These are phyloP conservation scores for Alosa sapidissima DNA, from an alignment of 2,797 vertebrate genomes.

Conservation along the genomic window DNA sequence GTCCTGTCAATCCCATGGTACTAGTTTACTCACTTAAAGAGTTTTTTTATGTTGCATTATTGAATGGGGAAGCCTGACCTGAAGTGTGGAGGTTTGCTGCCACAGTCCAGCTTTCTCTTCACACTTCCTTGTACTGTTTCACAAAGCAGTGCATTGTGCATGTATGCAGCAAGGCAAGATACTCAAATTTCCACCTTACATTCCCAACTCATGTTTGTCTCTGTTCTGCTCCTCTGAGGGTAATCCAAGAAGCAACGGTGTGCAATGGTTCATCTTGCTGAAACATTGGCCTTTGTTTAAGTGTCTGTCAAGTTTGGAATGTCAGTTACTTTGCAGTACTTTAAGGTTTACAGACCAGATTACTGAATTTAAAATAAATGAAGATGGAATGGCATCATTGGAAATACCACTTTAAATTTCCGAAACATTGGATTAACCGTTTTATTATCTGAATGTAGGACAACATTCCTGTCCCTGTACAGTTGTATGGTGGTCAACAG, in stretches of 20 bases:
- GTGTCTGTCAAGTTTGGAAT: too few species aligned
- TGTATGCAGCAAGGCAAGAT: background rate
- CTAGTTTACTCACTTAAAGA: background rate
- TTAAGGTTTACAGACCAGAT: background rate
- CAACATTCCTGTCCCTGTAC: background rate
- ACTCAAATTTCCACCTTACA: constrained; percentile 4
- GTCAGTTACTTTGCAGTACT: too few species aligned
- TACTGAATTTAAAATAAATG: background rate
- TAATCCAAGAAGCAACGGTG: background rate
- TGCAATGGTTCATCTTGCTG: background rate
- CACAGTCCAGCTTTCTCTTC: background rate
- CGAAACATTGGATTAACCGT: background rate
- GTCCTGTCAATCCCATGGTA: constrained; percentile 5
- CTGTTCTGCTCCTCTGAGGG: background rate
- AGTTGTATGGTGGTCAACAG: too few species aligned
- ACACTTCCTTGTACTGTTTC: background rate
- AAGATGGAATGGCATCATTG: background rate
- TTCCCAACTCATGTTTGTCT: background rate
- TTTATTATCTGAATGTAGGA: background rate
- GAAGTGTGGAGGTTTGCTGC: background rate
- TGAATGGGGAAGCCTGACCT: background rate
- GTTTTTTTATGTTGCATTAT: background rate
- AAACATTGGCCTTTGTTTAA: background rate
- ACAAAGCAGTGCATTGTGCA: constrained; percentile 16
- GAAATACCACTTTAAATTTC: background rate